A percentile compares a stretch with the other conserved stretches of the same genome.
Conservation (phyloP, 2,113 vertebrate species). For the Calypte anna region DNA sequence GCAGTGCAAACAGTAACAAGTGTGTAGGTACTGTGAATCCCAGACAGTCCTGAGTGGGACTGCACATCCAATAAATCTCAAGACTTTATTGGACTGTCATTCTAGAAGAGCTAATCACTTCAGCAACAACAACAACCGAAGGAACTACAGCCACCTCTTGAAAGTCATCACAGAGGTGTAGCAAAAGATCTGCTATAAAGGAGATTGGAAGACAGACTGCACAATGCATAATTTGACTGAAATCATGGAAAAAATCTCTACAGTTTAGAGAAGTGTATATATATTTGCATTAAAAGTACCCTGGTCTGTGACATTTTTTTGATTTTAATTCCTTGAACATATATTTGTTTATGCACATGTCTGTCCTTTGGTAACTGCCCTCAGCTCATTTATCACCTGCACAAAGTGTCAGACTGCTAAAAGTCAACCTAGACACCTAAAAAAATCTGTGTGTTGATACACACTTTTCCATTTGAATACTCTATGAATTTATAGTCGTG, state of each 20-base stretch:
- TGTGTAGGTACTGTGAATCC: background rate
- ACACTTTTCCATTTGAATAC: background rate
- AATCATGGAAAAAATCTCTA: background rate
- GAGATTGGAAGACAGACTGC: background rate
- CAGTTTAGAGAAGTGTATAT: background rate
- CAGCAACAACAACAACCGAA: background rate
- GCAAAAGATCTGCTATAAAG: background rate
- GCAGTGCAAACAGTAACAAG: background rate
- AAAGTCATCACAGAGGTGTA: background rate
- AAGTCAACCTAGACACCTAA: background rate
- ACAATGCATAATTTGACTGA: background rate
- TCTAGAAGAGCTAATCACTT: background rate
- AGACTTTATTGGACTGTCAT: background rate
- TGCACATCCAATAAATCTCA: background rate
- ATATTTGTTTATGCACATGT: background rate
- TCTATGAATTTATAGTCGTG: background rate
- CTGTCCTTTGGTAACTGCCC: background rate
- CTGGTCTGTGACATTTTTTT: background rate
- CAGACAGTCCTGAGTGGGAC: background rate
- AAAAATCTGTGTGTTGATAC: background rate
- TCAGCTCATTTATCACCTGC: background rate
- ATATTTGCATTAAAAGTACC: background rate
- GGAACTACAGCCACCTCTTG: background rate
- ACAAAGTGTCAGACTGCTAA: background rate
- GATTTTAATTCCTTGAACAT: background rate